A percentile compares a stretch with the other conserved stretches of the same genome.
phyloP scores from a whole-genome alignment of 2,888 invertebrate species.

The Tanypteryx hageni region DNA sequence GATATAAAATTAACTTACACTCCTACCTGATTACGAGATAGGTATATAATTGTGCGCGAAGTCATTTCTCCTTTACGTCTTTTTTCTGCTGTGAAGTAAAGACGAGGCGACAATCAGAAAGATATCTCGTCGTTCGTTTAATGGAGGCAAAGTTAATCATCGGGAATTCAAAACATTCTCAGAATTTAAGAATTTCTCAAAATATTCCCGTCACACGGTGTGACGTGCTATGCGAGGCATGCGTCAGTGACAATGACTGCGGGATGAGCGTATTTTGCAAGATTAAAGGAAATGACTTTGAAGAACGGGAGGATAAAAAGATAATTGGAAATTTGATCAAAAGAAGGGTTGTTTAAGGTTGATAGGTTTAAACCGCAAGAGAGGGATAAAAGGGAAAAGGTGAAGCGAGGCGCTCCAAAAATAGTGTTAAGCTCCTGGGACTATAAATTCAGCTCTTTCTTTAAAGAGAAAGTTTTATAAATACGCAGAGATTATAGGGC shows the following conservation, averaged over 20 bases:
- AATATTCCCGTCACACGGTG: not conserved
- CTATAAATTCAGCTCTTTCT: no score
- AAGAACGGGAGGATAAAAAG: not conserved
- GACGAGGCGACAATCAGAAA: not conserved
- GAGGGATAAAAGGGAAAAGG: no score
- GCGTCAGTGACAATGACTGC: not conserved
- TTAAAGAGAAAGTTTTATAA: no score
- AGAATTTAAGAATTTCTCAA: constrained; percentile 46
- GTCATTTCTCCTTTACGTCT: no score
- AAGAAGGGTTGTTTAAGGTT: not conserved
- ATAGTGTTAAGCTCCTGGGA: no score
- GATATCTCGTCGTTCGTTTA: not conserved
- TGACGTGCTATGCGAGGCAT: not conserved
- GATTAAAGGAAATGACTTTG: not conserved
- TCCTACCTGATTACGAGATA: no score
- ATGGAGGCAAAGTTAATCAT: constrained; percentile 5
- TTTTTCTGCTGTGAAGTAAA: not conserved
- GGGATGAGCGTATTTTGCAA: not conserved
- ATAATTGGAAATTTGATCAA: not conserved
- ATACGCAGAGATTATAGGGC: no score
- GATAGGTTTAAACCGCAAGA: not conserved
- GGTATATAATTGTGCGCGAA: no score
- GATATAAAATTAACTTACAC: no score
- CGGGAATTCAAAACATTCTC: not conserved
- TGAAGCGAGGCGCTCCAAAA: no score